These are phyloP conservation scores for Pterobdella sp. DNA, from an alignment of 2,888 invertebrate species.

Conservation along the genomic window DNA sequence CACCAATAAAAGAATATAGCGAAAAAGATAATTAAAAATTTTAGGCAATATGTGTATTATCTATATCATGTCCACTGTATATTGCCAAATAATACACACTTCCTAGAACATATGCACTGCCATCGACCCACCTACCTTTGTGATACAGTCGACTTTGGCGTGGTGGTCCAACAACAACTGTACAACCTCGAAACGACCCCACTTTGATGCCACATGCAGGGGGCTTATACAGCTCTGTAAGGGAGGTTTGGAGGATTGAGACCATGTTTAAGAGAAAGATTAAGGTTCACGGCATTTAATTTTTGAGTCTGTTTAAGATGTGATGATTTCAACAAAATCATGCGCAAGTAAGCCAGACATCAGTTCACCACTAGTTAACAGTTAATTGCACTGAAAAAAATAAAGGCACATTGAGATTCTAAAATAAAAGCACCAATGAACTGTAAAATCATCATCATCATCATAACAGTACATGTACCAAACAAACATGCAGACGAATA, in stretches of 20 bases:
- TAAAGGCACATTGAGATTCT: too few relatives aligned
- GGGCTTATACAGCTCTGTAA: slow-evolving; percentile 72
- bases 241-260: neutral
- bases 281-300: neutral
- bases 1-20: too few relatives aligned
- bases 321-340: neutral
- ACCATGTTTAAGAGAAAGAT: neutral
- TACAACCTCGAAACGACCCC: slow-evolving; percentile 98
- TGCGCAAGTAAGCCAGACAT: neutral
- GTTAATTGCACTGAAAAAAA: too few relatives aligned
- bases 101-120: too few relatives aligned
- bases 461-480: too few relatives aligned
- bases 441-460: too few relatives aligned
- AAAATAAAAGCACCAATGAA: too few relatives aligned
- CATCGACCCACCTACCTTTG: slow-evolving; percentile 62
- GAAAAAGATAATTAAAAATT: too few relatives aligned
- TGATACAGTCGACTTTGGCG: slow-evolving; percentile 88
- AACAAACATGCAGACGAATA: too few relatives aligned
- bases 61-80: too few relatives aligned
- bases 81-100: too few relatives aligned
- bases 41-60: too few relatives aligned
- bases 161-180: slow-evolving; percentile 81
- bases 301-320: neutral
- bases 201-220: slow-evolving; percentile 95
- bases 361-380: neutral